These are phyloP conservation scores for Neomonachus schauinslandi DNA, from an alignment of 2,113 vertebrate species.

Conservation along the genomic window DNA sequence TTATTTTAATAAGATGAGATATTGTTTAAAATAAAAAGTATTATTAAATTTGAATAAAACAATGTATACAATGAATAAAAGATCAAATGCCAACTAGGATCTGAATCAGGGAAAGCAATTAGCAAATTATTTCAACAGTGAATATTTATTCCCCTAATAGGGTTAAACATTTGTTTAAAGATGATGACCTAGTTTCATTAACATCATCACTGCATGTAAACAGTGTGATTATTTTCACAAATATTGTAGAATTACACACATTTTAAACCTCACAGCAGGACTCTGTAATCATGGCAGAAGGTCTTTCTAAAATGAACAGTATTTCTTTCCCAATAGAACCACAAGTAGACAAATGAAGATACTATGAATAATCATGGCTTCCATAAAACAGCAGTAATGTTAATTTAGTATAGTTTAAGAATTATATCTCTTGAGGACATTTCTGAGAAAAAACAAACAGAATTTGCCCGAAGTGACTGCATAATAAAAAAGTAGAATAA, in stretches of 20 bases:
- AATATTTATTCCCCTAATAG: constrained; percentile 56
- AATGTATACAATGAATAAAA: background rate
- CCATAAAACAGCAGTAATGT: constrained; percentile 38
- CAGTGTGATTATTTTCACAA: constrained; percentile 72
- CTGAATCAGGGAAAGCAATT: constrained; percentile 34
- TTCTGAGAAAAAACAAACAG: constrained; percentile 40
- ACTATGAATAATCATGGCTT: constrained; percentile 49
- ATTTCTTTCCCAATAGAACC: constrained; percentile 51
- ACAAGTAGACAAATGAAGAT: constrained; percentile 55
- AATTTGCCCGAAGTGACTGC: background rate
- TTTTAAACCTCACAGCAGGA: constrained; percentile 62
- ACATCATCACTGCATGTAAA: constrained; percentile 69
- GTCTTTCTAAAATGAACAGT: constrained; percentile 37
- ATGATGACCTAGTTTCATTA: constrained; percentile 68
- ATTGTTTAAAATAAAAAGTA: background rate
- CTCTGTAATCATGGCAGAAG: constrained; percentile 52
- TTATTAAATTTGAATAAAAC: background rate
- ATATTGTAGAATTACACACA: constrained; percentile 57
- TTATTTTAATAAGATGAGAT: background rate
- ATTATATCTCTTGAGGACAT: constrained; percentile 3
- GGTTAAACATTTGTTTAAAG: constrained; percentile 73
- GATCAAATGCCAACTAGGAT: constrained; percentile 6
- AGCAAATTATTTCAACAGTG: constrained; percentile 57
- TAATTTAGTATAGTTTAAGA: constrained; percentile 51
- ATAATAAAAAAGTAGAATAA: background rate